Evolutionary conservation across 2,888 invertebrate genomes (phyloP).

Genomic region (Ischnus inquisitorius): DNA sequence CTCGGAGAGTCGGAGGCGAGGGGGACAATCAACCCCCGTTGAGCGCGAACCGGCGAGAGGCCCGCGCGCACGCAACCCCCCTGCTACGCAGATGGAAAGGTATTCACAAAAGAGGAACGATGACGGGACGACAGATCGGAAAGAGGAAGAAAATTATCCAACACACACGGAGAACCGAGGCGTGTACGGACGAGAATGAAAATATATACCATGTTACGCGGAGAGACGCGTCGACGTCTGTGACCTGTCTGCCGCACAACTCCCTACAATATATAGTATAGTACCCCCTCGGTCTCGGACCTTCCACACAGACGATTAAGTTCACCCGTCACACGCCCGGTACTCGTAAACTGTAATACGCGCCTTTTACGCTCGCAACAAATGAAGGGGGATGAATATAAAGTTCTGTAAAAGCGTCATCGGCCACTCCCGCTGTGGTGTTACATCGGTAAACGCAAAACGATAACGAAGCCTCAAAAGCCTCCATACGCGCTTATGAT

Average conservation of each 20-base stretch:
- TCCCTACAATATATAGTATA: conserved; percentile 1
- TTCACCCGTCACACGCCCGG: neutral
- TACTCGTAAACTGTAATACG: conserved; percentile 53
- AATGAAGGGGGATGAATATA: conserved; percentile 45
- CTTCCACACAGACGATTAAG: conserved; percentile 2
- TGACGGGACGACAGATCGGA: neutral
- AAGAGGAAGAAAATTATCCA: neutral
- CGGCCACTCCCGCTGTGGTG: conserved; percentile 8
- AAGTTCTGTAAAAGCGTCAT: conserved; percentile 32
- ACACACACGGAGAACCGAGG: neutral
- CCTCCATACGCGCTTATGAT: too few relatives aligned
- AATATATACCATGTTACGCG: conserved; percentile 25
- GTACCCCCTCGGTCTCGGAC: neutral
- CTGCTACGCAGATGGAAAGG: conserved; percentile 20
- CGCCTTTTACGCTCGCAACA: conserved; percentile 28
- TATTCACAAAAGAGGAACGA: conserved; percentile 6
- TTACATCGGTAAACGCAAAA: neutral
- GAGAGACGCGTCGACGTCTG: conserved; percentile 46
- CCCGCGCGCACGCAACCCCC: conserved; percentile 43
- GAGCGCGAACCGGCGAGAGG: conserved; percentile 21
- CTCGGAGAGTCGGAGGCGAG: conserved; percentile 66
- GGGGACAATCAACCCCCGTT: conserved; percentile 77
- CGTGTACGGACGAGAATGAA: conserved; percentile 25
- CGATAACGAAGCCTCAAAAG: too few relatives aligned
- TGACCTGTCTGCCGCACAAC: conserved; percentile 30